Conservation (phyloP, 2,797 vertebrate species). For the Acrocephalus scirpaceus region DNA sequence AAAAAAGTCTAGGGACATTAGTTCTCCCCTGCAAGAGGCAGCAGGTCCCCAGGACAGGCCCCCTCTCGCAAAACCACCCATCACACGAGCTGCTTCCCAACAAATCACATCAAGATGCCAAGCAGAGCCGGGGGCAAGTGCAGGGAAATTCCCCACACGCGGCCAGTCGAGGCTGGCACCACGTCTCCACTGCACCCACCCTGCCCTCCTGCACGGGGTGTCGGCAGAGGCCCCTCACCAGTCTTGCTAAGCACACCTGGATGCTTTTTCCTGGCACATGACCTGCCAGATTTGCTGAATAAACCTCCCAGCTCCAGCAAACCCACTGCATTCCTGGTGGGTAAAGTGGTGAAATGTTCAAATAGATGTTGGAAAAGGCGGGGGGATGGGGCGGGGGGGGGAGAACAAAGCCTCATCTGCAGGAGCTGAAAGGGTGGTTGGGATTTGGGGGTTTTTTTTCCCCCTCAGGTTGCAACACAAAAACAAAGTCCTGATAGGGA, state of each 20-base stretch:
- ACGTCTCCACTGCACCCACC: background rate
- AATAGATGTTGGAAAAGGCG: background rate
- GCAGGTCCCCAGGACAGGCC: background rate
- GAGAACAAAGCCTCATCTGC: background rate
- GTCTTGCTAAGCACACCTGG: background rate
- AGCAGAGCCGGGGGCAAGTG: background rate
- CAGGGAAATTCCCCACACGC: background rate
- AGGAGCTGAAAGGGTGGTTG: background rate
- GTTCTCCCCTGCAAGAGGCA: background rate
- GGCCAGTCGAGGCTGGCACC: constrained; percentile 13
- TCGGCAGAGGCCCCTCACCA: background rate
- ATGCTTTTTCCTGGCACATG: background rate
- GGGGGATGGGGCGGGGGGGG: background rate
- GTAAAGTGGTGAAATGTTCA: constrained; percentile 43
- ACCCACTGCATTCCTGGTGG: background rate
- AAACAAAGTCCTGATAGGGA: constrained; percentile 34
- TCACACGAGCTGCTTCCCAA: background rate
- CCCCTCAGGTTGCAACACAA: constrained; percentile 43
- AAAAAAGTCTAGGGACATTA: background rate
- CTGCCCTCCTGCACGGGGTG: background rate
- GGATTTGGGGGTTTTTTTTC: background rate
- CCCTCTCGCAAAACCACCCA: background rate
- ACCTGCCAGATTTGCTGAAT: constrained; percentile 16
- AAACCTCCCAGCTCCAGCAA: constrained; percentile 4
- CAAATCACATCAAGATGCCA: constrained; percentile 35